These are phyloP conservation scores for Megaceryle alcyon DNA, from an alignment of 2,797 vertebrate genomes.

Conservation along the genomic window DNA sequence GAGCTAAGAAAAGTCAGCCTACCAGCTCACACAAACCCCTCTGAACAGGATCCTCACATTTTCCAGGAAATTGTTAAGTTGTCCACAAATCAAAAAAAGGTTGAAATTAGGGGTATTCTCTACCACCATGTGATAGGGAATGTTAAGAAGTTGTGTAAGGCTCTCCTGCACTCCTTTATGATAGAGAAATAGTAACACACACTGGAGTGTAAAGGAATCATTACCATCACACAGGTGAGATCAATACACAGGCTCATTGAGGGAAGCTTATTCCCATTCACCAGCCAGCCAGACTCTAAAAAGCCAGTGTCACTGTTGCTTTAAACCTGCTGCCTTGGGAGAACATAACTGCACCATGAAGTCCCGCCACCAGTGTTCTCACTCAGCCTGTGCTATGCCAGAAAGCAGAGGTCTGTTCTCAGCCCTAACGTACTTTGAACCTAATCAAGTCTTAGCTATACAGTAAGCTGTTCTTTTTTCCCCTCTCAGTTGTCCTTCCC, in stretches of 20 bases:
- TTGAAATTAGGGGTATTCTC: not conserved
- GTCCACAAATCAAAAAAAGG: not conserved
- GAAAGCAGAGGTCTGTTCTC: not conserved
- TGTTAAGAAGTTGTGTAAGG: not conserved
- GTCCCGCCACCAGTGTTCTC: not conserved
- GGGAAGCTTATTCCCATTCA: not conserved
- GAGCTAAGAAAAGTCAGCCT: not conserved
- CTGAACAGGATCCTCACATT: not conserved
- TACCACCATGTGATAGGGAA: not conserved
- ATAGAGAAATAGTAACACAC: not conserved
- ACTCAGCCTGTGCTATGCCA: not conserved
- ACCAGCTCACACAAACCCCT: not conserved
- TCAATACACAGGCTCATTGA: accelerated
- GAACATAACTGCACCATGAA: not conserved
- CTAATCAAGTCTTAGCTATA: not conserved
- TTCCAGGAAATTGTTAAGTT: not conserved
- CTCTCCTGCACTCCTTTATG: not conserved
- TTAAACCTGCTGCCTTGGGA: not conserved
- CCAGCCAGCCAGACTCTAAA: not conserved
- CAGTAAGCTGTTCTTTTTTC: not conserved
- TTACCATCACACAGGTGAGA: accelerated
- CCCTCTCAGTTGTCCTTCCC: not conserved
- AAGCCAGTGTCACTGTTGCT: not conserved
- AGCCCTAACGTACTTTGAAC: accelerated
- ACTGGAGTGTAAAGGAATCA: not conserved